Evolutionary conservation across 2,888 invertebrate genomes (phyloP).

Genomic region (Trissoscelio sp.): DNA sequence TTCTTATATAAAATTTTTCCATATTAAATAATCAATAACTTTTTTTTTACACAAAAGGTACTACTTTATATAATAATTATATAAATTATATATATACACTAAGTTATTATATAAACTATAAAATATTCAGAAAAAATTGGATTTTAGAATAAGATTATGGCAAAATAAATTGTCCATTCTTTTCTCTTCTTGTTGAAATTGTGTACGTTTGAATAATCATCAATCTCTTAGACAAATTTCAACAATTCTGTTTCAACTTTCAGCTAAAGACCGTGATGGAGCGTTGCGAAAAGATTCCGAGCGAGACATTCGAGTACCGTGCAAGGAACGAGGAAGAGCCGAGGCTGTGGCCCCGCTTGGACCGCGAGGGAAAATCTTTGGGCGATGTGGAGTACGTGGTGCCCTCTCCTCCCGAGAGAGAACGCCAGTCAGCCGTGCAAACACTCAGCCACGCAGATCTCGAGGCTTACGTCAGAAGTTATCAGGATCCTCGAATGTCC

Average conservation of each 20-base stretch:
- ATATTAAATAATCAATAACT: too few species aligned
- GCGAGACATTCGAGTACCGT: slow-evolving; percentile 85
- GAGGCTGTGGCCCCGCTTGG: slow-evolving; percentile 85
- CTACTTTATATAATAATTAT: too few species aligned
- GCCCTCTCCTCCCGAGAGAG: slow-evolving; percentile 89
- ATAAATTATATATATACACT: too few species aligned
- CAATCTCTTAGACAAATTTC: slow-evolving; percentile 40
- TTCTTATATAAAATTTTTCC: too few species aligned
- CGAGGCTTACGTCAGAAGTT: slow-evolving; percentile 88
- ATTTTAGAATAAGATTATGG: too few species aligned
- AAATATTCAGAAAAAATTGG: too few species aligned
- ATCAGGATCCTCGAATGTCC: slow-evolving; percentile 84
- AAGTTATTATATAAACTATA: too few species aligned
- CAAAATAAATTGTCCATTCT: slow-evolving; percentile 1
- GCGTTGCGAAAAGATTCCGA: slow-evolving; percentile 87
- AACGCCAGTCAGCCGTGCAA: slow-evolving; percentile 81
- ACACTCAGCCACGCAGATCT: slow-evolving; percentile 88
- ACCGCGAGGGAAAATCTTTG: slow-evolving; percentile 86
- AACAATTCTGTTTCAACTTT: slow-evolving; percentile 65
- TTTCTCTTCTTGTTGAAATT: slow-evolving; percentile 1
- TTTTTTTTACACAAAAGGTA: too few species aligned
- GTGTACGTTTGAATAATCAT: slow-evolving; percentile 36
- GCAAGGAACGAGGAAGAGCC: slow-evolving; percentile 80
- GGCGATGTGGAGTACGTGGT: slow-evolving; percentile 88
- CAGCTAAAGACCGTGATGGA: slow-evolving; percentile 89